Percentiles rank a stretch among this genome's conserved stretches.
Evolutionary conservation across 2,888 invertebrate genomes (phyloP).

Genomic region (Sminthurinus aureus): DNA sequence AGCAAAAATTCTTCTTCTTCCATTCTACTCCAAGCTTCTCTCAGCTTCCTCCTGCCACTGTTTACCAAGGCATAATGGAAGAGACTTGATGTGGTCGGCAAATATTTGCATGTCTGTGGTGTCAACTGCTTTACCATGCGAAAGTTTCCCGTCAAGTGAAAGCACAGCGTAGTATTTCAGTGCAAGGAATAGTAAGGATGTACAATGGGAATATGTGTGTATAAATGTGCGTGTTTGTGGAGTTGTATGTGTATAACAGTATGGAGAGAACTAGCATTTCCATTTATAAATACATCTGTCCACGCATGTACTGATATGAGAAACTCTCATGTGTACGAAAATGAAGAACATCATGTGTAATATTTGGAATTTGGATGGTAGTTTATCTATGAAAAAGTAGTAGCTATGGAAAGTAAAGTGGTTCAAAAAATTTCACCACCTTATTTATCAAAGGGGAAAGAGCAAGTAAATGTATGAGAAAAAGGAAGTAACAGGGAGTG

Average conservation of each 20-base stretch:
- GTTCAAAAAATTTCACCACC: slow-evolving; percentile 16
- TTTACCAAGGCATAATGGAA: slow-evolving; percentile 47
- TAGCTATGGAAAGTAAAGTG: neutral
- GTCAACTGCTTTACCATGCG: slow-evolving; percentile 44
- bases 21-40: too few species aligned
- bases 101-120: slow-evolving; percentile 50
- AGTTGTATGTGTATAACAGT: neutral
- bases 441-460: slow-evolving; percentile 21
- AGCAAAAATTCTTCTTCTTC: slow-evolving; percentile 38
- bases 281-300: neutral
- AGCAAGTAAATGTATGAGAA: neutral
- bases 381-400: neutral
- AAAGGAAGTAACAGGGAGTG: neutral
- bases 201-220: neutral
- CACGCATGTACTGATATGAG: neutral
- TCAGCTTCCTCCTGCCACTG: slow-evolving; percentile 13
- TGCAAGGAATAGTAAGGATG: too few species aligned
- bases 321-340: neutral
- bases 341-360: neutral
- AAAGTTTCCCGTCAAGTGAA: slow-evolving; percentile 37
- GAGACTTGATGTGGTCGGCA: slow-evolving; percentile 48
- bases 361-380: neutral
- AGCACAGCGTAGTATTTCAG: slow-evolving; percentile 14
- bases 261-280: neutral
- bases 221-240: neutral